Evolutionary conservation across 2,888 invertebrate species (phyloP), one percentile per base, ranked within the genome.

Genomic region (Agriopis marginaria): DNA sequence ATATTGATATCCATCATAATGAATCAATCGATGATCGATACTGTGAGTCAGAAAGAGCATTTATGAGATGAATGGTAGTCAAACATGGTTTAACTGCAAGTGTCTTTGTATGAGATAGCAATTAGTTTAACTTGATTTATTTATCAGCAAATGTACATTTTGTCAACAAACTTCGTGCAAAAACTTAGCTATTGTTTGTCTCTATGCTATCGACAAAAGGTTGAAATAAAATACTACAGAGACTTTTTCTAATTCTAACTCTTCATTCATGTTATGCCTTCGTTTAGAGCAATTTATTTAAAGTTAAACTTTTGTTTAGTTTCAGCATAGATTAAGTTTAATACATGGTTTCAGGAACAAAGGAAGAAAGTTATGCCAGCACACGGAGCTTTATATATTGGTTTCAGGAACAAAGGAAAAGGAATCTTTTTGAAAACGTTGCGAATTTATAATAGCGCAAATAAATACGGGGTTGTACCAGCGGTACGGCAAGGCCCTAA

Each of bases 401-500:
- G 32, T 32, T 32, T 32, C 45, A 10, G 45, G 45, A 5, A 5
- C 10, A 12, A 12, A 45, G 11, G 45, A 11, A 3, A 11, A 45
- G 12, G 7, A 7, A 47, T n/a, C 9, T 9, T 10, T 42, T 8
- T 42, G 9, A 2, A 9, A 7, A 42, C 5, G 45, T 12, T 45
- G 45, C 12, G 12, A 10, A 45, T 42, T 42, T 45, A 49, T 49
- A 1, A 14, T 49, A 32, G 2, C 10, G 11, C 10, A 32, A 23
- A 5, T 6, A 11, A 56, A 56, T 56, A 58, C 0, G 17, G 10
- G 23, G 4, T 47, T 6, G n/a, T 12, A 17, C 17, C 23, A 47
- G 10, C 17, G 60, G 47, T 44, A 55, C 49, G 49, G 60, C 39
- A 62, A 58, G 58, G 60, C 51, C 53, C 32, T 56, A 10, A 4